Conservation (phyloP, 2,888 invertebrate species). For the Diaperis boleti region DNA sequence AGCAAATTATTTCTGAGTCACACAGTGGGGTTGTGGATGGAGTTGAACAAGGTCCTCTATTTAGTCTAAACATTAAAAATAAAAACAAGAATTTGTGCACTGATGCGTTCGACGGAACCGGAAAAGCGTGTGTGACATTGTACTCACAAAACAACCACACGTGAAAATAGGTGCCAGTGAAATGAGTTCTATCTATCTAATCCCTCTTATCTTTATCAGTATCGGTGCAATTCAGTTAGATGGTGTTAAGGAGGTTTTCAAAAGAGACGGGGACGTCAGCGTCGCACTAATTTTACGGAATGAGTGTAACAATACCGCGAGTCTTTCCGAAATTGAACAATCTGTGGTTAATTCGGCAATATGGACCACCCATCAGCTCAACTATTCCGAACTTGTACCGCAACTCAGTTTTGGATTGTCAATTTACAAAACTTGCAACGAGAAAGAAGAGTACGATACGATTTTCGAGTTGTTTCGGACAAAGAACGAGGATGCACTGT, state of each 20-base stretch:
- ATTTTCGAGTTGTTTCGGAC: conserved; percentile 57
- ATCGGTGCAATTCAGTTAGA: conserved; percentile 10
- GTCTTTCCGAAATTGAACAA: conserved; percentile 52
- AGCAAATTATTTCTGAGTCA: conserved; percentile 56
- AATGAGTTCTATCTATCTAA: conserved; percentile 22
- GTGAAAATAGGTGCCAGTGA: conserved; percentile 30
- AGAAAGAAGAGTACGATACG: conserved; percentile 55
- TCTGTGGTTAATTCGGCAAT: conserved; percentile 58
- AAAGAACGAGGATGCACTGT: conserved; percentile 45
- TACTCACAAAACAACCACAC: conserved; percentile 3
- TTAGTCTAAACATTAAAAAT: conserved; percentile 18
- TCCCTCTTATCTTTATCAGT: conserved; percentile 7
- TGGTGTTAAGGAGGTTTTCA: conserved; percentile 43
- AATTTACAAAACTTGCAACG: conserved; percentile 57
- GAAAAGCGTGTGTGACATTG: conserved; percentile 36
- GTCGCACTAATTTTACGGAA: conserved; percentile 51
- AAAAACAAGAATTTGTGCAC: conserved; percentile 47
- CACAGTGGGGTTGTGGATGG: conserved; percentile 45
- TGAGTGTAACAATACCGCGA: conserved; percentile 57
- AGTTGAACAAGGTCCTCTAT: conserved; percentile 26
- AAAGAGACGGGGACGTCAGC: conserved; percentile 55
- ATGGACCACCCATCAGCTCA: conserved; percentile 60
- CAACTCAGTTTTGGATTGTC: conserved; percentile 54
- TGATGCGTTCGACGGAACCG: conserved; percentile 54
- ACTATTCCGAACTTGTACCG: conserved; percentile 53